Percentiles rank a stretch among this genome's conserved stretches.
These are phyloP conservation scores for Pilophorus perplexus DNA, from an alignment of 2,888 invertebrate genomes.

Conservation along the genomic window DNA sequence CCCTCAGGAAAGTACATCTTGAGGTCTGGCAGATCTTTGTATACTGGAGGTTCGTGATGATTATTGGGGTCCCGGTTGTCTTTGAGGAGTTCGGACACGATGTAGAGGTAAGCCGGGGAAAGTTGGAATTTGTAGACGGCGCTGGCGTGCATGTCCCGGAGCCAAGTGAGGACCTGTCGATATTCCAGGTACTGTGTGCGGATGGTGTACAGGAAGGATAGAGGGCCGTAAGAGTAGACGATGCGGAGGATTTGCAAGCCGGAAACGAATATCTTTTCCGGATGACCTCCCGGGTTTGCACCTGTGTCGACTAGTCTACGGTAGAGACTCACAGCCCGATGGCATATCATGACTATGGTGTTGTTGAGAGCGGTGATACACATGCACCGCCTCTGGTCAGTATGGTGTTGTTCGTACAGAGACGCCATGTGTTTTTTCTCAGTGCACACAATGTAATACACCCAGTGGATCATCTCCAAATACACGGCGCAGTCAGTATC, in stretches of 20 bases:
- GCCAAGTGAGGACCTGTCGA: constrained; percentile 4
- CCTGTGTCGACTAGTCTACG: not conserved
- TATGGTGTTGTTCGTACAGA: constrained; percentile 12
- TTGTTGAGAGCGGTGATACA: constrained; percentile 30
- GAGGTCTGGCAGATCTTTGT: not conserved
- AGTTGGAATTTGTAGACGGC: constrained; percentile 6
- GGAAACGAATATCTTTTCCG: not conserved
- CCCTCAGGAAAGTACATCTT: not conserved
- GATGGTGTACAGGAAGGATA: constrained; percentile 18
- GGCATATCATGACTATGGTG: constrained; percentile 32
- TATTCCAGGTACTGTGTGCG: constrained; percentile 10
- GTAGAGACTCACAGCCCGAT: constrained; percentile 3
- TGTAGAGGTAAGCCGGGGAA: not conserved
- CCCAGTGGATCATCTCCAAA: constrained; percentile 24
- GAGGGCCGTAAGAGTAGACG: constrained; percentile 4
- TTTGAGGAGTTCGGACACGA: constrained; percentile 13
- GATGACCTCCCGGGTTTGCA: not conserved
- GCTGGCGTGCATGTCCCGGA: not conserved
- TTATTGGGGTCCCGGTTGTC: not conserved
- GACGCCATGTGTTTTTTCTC: constrained; percentile 20
- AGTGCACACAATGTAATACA: constrained; percentile 8
- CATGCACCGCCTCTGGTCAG: constrained; percentile 14
- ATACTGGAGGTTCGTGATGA: not conserved
- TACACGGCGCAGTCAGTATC: constrained; percentile 11
- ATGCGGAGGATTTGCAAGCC: constrained; percentile 14